Evolutionary conservation across 1,140 invertebrate species (phyloP).

Genomic region (Panulirus ornatus): DNA sequence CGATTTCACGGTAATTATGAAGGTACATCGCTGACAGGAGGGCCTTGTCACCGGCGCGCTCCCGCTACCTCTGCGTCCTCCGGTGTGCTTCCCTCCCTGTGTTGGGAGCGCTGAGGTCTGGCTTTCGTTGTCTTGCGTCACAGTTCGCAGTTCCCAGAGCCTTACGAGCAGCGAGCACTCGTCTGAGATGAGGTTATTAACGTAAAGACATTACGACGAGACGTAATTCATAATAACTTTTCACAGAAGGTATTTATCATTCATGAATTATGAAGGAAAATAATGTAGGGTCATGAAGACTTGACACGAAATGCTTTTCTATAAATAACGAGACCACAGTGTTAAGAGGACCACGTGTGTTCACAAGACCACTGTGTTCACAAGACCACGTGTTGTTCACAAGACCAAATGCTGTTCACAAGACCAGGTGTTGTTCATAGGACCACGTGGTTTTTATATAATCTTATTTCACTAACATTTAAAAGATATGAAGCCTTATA

Average conservation of each 20-base stretch:
- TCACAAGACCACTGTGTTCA: background rate
- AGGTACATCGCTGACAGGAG: slow-evolving; percentile 23
- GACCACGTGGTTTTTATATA: background rate
- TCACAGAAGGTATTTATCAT: too few relatives aligned
- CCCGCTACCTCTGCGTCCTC: slow-evolving; percentile 8
- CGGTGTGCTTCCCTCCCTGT: slow-evolving; percentile 12
- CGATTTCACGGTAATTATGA: slow-evolving; percentile 58
- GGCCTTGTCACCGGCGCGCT: background rate
- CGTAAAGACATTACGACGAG: too few relatives aligned
- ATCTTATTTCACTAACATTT: background rate
- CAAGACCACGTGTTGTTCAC: background rate
- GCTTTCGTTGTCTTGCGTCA: background rate
- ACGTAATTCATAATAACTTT: too few relatives aligned
- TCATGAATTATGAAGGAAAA: too few relatives aligned
- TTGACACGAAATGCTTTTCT: too few relatives aligned
- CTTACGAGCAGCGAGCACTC: too few relatives aligned
- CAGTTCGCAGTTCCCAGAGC: too few relatives aligned
- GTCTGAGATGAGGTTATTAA: too few relatives aligned
- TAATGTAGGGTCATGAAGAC: too few relatives aligned
- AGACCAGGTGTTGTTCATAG: background rate
- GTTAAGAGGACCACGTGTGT: too few relatives aligned
- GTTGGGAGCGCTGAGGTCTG: background rate
- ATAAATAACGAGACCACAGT: too few relatives aligned
- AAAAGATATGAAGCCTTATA: slow-evolving; percentile 1
- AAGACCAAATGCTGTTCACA: background rate